phyloP scores from a whole-genome alignment of 2,113 vertebrate genomes.

The Silurus meridionalis region DNA sequence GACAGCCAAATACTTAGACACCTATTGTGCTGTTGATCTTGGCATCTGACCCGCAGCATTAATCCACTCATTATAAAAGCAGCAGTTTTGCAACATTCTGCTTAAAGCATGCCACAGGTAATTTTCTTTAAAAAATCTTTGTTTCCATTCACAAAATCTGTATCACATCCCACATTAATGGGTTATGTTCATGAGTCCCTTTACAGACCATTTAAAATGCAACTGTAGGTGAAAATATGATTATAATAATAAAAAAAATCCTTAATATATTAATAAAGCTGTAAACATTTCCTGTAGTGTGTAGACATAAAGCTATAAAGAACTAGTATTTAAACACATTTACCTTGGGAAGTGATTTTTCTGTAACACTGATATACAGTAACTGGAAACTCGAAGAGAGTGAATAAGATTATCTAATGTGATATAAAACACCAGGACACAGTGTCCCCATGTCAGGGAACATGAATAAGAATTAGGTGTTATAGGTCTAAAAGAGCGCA shows the following conservation, averaged over 20 bases:
- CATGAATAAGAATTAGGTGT: conserved; percentile 50
- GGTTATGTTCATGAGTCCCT: conserved; percentile 30
- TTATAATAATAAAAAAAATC: background rate
- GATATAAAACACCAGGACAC: conserved; percentile 61
- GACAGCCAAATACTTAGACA: conserved; percentile 52
- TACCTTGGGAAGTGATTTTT: background rate
- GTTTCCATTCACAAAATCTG: conserved; percentile 25
- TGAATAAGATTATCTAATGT: conserved; percentile 55
- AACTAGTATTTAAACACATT: background rate
- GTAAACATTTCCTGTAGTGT: background rate
- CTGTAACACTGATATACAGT: background rate
- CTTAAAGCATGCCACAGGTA: conserved; percentile 40
- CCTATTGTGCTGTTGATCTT: conserved; percentile 53
- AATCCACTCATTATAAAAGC: conserved; percentile 55
- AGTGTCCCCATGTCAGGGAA: conserved; percentile 63
- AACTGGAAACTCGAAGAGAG: background rate
- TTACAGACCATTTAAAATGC: background rate
- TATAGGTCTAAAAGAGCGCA: conserved; percentile 32
- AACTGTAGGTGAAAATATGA: background rate
- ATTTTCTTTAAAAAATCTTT: background rate
- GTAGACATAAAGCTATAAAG: background rate
- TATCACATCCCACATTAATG: conserved; percentile 12
- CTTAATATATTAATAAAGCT: background rate
- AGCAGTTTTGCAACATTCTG: conserved; percentile 49
- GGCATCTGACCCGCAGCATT: conserved; percentile 39